Base-by-base conservation (phyloP, 2,888 invertebrate genomes). In the Zhengitettix transpicula region DNA sequence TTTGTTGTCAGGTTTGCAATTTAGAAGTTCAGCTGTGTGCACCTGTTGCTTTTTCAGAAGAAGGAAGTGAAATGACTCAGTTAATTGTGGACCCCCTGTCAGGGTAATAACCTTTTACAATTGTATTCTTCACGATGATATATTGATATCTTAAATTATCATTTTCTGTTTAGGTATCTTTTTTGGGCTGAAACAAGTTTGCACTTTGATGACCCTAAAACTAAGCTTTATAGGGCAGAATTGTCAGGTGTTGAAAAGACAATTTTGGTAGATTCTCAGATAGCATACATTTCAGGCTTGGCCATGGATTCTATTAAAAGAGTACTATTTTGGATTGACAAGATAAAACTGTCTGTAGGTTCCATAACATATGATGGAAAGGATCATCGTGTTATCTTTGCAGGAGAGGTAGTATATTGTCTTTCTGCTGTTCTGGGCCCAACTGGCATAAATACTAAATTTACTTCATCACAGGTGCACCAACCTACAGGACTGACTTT, bases 301-400 rank as follows among this genome's bases (percentile, higher is more conserved):
- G 74, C 81, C 1, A 70, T 83, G 40, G 84, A 84, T 71, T 72
- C 77, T 58, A 71, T 75, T 11, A 73, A 77, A 67, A 75, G 80
- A 65, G 71, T 79, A 28, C 71, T 96, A 9, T 97, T 89, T 69
- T 90, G 87, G 75, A 80, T 83, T 0, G 90, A 93, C 71, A 78
- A 79, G 60, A 77, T 79, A 64, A 68, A 73, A 3, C 75, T 77
- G 55, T 72, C 74, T 1, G 75, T 85, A 40, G 77, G 79, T 65
- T 65, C 67, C n/a, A 64, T 68, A 1, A 61, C 64, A 16, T 64
- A 71, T n/a, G 67, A 69, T 58, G 71, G 70, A 28, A 62, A 58
- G 2, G 66, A 67, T 54, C 65, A 70, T 40, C 60, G 62, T 54
- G 44, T 65, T 7, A 16, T 65, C 10, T 52, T 63, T 12, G 52